Evolutionary conservation across 2,113 vertebrate species (phyloP).

Genomic region (Pipra filicauda): DNA sequence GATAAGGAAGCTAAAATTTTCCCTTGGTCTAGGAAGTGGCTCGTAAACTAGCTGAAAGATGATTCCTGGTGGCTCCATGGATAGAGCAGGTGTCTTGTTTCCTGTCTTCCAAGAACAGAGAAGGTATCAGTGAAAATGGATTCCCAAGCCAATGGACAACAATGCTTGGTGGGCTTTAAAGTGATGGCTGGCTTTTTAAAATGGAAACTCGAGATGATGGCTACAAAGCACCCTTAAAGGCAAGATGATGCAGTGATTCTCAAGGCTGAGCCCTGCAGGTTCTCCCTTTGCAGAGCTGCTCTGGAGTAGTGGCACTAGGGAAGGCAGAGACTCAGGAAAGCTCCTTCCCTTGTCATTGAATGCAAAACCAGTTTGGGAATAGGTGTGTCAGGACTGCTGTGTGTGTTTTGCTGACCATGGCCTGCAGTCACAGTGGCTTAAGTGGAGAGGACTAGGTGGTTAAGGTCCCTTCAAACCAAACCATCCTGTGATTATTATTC

Average conservation of each 20-base stretch:
- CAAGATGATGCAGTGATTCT: neutral
- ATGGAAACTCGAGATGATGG: neutral
- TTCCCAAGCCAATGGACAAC: neutral
- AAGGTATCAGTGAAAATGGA: neutral
- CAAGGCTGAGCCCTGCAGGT: neutral
- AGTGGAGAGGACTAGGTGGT: neutral
- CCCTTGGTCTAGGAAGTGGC: conserved; percentile 31
- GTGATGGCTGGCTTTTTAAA: neutral
- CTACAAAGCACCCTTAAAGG: neutral
- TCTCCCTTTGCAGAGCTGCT: neutral
- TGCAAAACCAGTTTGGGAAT: neutral
- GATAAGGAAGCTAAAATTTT: conserved; percentile 17
- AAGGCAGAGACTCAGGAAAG: neutral
- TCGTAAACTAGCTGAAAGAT: neutral
- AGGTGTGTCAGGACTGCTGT: neutral
- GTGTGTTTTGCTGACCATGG: neutral
- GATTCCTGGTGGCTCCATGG: conserved; percentile 17
- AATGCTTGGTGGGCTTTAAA: neutral
- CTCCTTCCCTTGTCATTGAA: neutral
- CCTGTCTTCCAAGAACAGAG: neutral
- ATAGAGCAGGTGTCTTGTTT: neutral
- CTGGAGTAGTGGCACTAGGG: neutral
- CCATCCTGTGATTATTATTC: neutral
- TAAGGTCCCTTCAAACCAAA: neutral
- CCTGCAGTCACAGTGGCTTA: neutral